Evolutionary conservation across 1,140 invertebrate genomes (phyloP).

Genomic region (Eurytemora carolleeae): DNA sequence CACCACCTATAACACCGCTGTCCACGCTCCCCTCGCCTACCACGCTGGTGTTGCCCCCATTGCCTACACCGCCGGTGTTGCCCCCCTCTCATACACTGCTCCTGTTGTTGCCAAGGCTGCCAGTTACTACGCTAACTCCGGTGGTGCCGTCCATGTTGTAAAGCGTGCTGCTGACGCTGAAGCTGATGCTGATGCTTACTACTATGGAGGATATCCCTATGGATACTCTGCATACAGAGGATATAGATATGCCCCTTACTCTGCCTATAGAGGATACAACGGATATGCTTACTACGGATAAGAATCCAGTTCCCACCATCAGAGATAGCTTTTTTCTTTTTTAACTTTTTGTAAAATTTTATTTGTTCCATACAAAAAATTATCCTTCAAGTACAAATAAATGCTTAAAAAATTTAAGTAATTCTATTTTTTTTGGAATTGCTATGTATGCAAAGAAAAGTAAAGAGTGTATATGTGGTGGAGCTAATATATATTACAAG

Average conservation of each 20-base stretch:
- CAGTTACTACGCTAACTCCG: background rate
- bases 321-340: no score
- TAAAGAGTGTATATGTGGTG: no score
- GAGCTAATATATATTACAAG: no score
- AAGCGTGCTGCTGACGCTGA: conserved; percentile 1
- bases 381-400: no score
- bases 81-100: background rate
- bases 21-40: background rate
- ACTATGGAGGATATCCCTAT: background rate
- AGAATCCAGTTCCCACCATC: no score
- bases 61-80: background rate
- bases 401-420: no score
- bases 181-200: background rate
- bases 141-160: background rate
- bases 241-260: background rate
- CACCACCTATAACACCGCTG: background rate
- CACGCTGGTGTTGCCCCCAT: background rate
- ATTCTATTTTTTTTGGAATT: no score
- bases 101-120: background rate
- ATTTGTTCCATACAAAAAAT: no score
- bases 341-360: no score
- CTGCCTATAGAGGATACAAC: background rate
- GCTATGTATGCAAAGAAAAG: no score
- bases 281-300: no score
- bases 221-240: background rate